Base-by-base conservation (phyloP, 2,888 invertebrate genomes). In the Aphodius sticticus region DNA sequence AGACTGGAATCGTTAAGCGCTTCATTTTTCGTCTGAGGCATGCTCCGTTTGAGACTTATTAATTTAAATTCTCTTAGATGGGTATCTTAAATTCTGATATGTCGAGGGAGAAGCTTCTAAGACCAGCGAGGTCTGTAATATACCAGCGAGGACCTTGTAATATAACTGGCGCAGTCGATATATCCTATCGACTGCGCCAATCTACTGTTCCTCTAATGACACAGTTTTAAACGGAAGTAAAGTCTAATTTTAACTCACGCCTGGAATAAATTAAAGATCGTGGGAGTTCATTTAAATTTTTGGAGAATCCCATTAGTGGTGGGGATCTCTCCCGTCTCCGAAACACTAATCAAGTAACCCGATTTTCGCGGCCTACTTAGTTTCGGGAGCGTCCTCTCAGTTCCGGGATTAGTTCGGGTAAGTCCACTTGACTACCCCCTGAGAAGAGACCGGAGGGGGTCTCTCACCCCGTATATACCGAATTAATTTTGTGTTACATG, bases 341-440 rank as follows among this genome's bases (percentile, higher is more conserved):
- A 5, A 53, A 53, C 53, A 53, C 53, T 53, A 53, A 53, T 53
- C 53, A 53, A 53, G 53, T 53, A 53, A 53, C 53, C 53, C 53
- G 53, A 53, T 53, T 53, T 53, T 53, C 53, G 53, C 53, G 53
- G 53, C 53, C 53, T 53, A 53, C 53, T 53, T 53, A 53, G 53
- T 53, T 53, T 53, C 53, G 53, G 53, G 53, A 12, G 7, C 53
- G 53, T 53, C 53, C 53, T 53, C 53, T 53, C 53, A 12, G 53
- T 12, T 53, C 12, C 53, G 53, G 12, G 53, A 53, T 53, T 53
- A 53, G 53, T 53, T 53, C 53, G 9, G 53, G 53, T 53, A 53
- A 53, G 53, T 53, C 53, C 53, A 53, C 53, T 53, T 53, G 53
- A 53, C 53, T 53, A 53, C 53, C 53, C 12, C 53, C 53, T 1